Evolutionary conservation across 2,797 vertebrate genomes (phyloP), one percentile per base, ranked within the genome.

Genomic region (Falco rusticolus): DNA sequence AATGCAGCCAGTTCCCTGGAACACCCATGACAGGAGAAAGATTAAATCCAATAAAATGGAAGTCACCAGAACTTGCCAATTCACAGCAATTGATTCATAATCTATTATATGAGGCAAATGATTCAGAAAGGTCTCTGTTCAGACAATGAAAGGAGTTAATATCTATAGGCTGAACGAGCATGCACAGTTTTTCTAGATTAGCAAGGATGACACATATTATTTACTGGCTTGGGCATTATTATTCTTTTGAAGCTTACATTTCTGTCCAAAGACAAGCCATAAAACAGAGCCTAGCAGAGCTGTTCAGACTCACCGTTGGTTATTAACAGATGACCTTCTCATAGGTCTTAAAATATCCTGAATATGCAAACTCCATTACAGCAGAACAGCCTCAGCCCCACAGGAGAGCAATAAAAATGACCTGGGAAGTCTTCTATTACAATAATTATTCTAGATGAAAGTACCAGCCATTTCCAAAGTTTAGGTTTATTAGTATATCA

Each of bases 1-100:
- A 93, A 96, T 77, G 72, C 64, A 57, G 43, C 79, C 26, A 17
- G 26, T 78, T 92, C 68, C 60, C 79, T 84, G 61, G 64, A 94
- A 97, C 61, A 64, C 41, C 66, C 89, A 43, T 91, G 94, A 89
- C 93, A 96, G 85, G 18, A 87, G 91, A 94, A 95, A 94, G 93
- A 96, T 95, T 95, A 83, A 94, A 93, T 86, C 87, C 81, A 96
- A 93, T 94, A 93, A 95, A 89, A 90, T n/a, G n/a, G 66, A 97
- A 97, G 84, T 87, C 92, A 90, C 81, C 80, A 85, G 69, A 89
- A 71, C 65, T 94, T 47, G 39, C 61, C 69, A 93, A 12, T 71
- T 94, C 81, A 75, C 60, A 75, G 43, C 89, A 90, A 84, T 28
- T 77, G 83, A 95, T 94, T 97, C 26, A 77, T 93, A 94, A 95